Evolutionary conservation across 1,140 invertebrate genomes (phyloP).

Genomic region (Chironomus tepperi): DNA sequence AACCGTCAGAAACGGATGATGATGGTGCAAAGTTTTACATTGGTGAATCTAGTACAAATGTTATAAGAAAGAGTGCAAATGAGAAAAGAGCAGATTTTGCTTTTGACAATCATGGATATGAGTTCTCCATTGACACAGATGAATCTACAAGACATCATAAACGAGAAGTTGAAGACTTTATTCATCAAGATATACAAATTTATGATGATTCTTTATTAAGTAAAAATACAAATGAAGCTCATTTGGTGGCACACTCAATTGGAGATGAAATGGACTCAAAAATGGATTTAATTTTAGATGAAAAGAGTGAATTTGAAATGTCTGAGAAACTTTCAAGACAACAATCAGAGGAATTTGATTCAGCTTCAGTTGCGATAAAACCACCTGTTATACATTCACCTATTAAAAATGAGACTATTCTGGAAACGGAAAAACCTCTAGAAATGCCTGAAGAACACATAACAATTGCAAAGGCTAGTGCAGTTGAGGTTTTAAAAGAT

Average conservation of each 20-base stretch:
- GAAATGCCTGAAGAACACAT: background rate
- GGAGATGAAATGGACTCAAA: slow-evolving; percentile 31
- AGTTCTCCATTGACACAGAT: slow-evolving; percentile 30
- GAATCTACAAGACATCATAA: background rate
- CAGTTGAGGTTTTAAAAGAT: background rate
- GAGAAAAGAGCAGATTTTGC: slow-evolving; percentile 26
- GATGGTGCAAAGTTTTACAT: slow-evolving; percentile 36
- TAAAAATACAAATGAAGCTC: slow-evolving; percentile 29
- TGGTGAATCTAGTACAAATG: slow-evolving; percentile 37
- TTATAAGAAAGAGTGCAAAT: slow-evolving; percentile 35
- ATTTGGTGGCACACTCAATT: slow-evolving; percentile 33
- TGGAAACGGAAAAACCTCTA: slow-evolving; percentile 16
- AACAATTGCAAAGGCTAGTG: background rate
- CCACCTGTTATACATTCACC: slow-evolving; percentile 25
- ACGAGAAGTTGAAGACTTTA: background rate
- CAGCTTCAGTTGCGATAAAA: background rate
- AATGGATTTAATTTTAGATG: slow-evolving; percentile 32
- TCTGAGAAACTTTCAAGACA: slow-evolving; percentile 30
- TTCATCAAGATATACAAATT: slow-evolving; percentile 17
- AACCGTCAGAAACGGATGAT: background rate
- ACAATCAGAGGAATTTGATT: background rate
- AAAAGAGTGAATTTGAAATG: slow-evolving; percentile 38
- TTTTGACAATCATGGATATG: slow-evolving; percentile 24
- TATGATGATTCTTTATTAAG: background rate
- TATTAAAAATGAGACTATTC: background rate